Evolutionary conservation across 2,113 vertebrate genomes (phyloP), one percentile per base, ranked within the genome.

Genomic region (Thunnus maccoyii): DNA sequence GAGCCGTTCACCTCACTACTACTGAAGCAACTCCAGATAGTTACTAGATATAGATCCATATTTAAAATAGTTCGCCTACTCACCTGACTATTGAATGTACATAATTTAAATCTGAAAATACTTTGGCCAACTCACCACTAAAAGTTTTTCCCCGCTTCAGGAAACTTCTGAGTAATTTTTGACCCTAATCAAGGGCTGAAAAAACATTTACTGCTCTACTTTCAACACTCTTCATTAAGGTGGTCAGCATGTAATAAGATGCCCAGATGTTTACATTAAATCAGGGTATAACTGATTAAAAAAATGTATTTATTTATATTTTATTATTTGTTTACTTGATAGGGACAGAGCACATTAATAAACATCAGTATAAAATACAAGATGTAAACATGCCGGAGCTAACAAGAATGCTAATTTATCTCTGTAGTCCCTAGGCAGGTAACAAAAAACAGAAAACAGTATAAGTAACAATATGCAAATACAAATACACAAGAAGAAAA

Each of bases 1-100:
- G 72, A 73, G 54, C 71, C 47, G 66, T 76, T 81, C 62, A 80
- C 52, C 36, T 70, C 74, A 51, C 60, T 22, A 30, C 44, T 3
- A n/a, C 36, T 63, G 17, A 44, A 41, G 72, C 4, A 27, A 54
- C 51, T 66, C 14, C 66, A 30, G 44, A 66, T 47, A 47, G 57
- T 54, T 32, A 62, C 41, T 44, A 54, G 32, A 74, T 65, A 47
- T 18, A 58, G 17, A 74, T 12, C 36, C 44, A 41, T 41, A 41
- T 41, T 41, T 52, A 2, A 56, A 50, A 14, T 30, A 52, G 2
- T 18, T 60, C 20, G 17, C 11, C 11, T 47, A 7, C 30, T 27
- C 25, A 3, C 6, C 20, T 46, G 44, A 62, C 63, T 63, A 11
- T 27, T 20, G 32, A 63, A 16, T 14, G 1, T 7, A 36, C 56